Evolutionary conservation across 1,140 invertebrate species (phyloP), one percentile per base, ranked within the genome.

Genomic region (Pomacea maculata): DNA sequence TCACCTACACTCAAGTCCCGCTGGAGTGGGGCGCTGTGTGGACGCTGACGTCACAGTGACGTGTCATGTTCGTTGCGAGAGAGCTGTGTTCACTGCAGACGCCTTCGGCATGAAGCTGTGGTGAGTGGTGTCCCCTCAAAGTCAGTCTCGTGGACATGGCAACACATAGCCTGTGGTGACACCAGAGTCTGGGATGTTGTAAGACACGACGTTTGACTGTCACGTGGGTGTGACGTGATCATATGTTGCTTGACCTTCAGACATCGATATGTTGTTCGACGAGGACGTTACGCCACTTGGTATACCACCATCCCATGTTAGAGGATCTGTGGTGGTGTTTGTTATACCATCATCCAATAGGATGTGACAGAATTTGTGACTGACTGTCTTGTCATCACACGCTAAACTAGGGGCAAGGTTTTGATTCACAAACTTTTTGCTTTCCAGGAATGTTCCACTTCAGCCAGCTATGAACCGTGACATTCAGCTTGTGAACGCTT

Each of bases 101-200:
- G 83, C 80, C 15, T 83, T 83, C 65, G 77, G 76, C 57, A 21
- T 83, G 52, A 71, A 76, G 9, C 77, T 83, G 45, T 83, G 82
- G 82, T 83, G 34, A 73, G 61, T 54, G 34, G 19, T 17, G 64
- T 19, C 17, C 64, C n/a, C n/a, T n/a, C 25, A 15, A 65, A 65
- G 64, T 17, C 4, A 67, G 25, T 19, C 17, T 21, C 65, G 25
- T 21, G 65, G 25, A 4, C 65, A 67, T 21, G 65, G 25, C 17
- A 25, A 67, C 17, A 25, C 4, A 67, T 19, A 7, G 25, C 4
- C 17, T 2, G 65, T 21, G 25, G 3, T 21, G 6, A 25, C 17
- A 65, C 15, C 15, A 67, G 65, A 4, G 25, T 3, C 15, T 34
- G 25, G 68, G 14, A 71, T 71, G 14, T n/a, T 1, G 25, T 15